phyloP scores from a whole-genome alignment of 2,888 invertebrate species.

The Apotomis turbidana region DNA sequence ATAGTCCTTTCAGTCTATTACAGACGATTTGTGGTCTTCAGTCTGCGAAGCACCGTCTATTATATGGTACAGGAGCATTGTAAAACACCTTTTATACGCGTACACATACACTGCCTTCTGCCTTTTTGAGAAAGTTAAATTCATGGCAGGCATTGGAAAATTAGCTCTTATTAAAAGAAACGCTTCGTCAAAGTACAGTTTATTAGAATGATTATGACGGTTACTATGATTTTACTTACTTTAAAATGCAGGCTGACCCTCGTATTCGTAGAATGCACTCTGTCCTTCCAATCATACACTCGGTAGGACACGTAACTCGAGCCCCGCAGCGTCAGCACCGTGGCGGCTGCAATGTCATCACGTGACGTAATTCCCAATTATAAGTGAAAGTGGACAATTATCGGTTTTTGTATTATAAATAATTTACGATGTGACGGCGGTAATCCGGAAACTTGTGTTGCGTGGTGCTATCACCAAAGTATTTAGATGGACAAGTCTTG shows the following conservation, averaged over 20 bases:
- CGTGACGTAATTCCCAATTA: constrained; percentile 37
- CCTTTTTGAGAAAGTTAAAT: too few relatives aligned
- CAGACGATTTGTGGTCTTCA: too few relatives aligned
- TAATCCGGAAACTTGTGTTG: constrained; percentile 38
- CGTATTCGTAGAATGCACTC: constrained; percentile 93
- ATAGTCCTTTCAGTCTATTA: too few relatives aligned
- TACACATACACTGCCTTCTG: too few relatives aligned
- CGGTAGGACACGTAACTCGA: constrained; percentile 96
- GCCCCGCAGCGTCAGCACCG: constrained; percentile 93
- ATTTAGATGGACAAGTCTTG: constrained; percentile 9
- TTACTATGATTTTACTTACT: constrained; percentile 69
- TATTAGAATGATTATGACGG: neutral
- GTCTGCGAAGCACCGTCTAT: too few relatives aligned
- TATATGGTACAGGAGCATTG: too few relatives aligned
- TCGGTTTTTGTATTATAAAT: constrained; percentile 34
- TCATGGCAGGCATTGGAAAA: too few relatives aligned
- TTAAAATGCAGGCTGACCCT: constrained; percentile 95
- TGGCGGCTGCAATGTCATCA: constrained; percentile 86
- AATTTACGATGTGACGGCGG: constrained; percentile 40
- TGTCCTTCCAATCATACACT: constrained; percentile 96
- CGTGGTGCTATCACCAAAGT: constrained; percentile 30
- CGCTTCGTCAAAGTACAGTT: too few relatives aligned
- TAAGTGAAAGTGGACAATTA: constrained; percentile 41
- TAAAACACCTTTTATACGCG: too few relatives aligned
- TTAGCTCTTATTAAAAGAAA: too few relatives aligned